phyloP scores from a whole-genome alignment of 2,888 invertebrate genomes.

The Microctonus hyperodae region DNA sequence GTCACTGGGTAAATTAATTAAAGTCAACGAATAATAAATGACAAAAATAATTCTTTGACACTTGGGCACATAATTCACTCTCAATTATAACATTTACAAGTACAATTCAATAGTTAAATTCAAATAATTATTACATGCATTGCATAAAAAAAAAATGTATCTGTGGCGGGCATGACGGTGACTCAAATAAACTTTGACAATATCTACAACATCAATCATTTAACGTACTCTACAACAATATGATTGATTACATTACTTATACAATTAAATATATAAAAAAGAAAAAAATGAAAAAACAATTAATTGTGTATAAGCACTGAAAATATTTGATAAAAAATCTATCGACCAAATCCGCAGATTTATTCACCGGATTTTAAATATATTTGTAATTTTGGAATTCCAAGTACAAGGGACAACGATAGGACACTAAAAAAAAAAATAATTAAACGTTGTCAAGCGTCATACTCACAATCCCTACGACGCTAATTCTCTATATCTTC shows the following conservation, averaged over 20 bases:
- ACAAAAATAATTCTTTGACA: not conserved
- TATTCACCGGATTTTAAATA: not conserved
- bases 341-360: not conserved
- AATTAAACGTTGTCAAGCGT: slow-evolving; percentile 7
- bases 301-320: not conserved
- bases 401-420: slow-evolving; percentile 20
- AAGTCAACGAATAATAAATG: not conserved
- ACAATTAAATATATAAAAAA: too few relatives aligned
- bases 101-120: not conserved
- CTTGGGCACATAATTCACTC: not conserved
- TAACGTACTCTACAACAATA: not conserved
- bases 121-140: not conserved
- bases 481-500: not conserved
- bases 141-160: not conserved
- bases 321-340: not conserved
- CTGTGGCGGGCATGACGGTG: not conserved
- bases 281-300: not conserved
- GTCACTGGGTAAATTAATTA: not conserved
- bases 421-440: not conserved
- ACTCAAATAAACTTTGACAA: not conserved
- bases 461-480: slow-evolving; percentile 9
- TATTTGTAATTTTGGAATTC: too few relatives aligned
- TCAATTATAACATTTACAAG: too few relatives aligned
- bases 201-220: not conserved
- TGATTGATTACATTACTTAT: not conserved